These are phyloP conservation scores for Oncorhynchus gorbuscha DNA, from an alignment of 2,113 vertebrate genomes.

Conservation along the genomic window DNA sequence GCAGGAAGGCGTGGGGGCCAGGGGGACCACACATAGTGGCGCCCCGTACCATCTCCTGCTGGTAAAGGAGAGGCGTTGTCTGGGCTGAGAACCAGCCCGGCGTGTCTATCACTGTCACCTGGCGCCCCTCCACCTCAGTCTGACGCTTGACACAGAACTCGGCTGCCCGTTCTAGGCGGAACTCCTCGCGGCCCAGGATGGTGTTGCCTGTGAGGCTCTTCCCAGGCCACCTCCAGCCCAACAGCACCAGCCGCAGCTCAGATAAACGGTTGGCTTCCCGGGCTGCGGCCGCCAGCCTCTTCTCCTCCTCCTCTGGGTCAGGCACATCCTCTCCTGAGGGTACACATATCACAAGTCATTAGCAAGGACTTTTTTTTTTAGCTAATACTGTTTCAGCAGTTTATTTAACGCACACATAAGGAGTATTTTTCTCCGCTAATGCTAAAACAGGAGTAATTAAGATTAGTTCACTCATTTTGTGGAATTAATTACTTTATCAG, in stretches of 20 bases:
- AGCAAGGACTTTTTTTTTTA: neutral
- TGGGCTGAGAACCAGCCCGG: constrained; percentile 79
- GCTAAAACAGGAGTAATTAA: too few relatives aligned
- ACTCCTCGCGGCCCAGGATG: constrained; percentile 76
- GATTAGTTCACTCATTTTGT: too few relatives aligned
- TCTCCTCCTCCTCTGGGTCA: constrained; percentile 41
- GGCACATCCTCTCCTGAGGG: constrained; percentile 25
- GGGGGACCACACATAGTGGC: constrained; percentile 63
- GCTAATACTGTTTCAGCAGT: too few relatives aligned
- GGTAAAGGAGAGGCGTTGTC: constrained; percentile 67
- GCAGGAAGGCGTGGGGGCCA: constrained; percentile 76
- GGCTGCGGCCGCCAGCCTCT: constrained; percentile 26
- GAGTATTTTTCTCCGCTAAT: too few relatives aligned
- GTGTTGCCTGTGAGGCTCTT: constrained; percentile 80
- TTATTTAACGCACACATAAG: too few relatives aligned
- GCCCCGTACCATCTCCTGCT: constrained; percentile 69
- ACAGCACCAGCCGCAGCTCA: constrained; percentile 69
- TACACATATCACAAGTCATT: neutral
- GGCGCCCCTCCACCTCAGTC: constrained; percentile 56
- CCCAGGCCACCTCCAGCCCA: constrained; percentile 80
- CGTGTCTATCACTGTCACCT: constrained; percentile 74
- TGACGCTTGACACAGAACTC: constrained; percentile 76
- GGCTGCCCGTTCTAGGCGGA: constrained; percentile 71
- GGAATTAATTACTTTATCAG: too few relatives aligned
- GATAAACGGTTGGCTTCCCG: constrained; percentile 44